phyloP scores from a whole-genome alignment of 2,888 invertebrate species.

The Bembecia ichneumoniformis region DNA sequence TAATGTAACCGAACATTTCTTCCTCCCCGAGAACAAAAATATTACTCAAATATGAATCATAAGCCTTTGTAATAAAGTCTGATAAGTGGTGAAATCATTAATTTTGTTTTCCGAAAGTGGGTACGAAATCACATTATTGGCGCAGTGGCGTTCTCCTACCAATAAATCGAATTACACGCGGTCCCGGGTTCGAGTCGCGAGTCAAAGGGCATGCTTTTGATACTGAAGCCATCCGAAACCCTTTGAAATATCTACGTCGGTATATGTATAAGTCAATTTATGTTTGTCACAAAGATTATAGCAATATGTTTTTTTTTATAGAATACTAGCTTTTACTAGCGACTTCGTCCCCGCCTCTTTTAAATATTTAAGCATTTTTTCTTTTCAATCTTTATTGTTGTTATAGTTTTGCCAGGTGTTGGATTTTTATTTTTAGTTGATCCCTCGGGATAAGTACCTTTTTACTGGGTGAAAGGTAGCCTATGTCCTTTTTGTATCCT shows the following conservation, averaged over 20 bases:
- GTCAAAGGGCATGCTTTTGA: conserved; percentile 30
- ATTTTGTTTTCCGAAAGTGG: conserved; percentile 4
- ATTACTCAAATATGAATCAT: background rate
- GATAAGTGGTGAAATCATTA: background rate
- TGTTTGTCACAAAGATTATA: too few relatives aligned
- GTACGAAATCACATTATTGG: conserved; percentile 25
- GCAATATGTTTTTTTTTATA: too few relatives aligned
- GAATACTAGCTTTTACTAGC: too few relatives aligned
- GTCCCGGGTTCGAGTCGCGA: conserved; percentile 33
- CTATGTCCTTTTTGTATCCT: too few relatives aligned
- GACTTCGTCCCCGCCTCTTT: too few relatives aligned
- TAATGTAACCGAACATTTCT: background rate
- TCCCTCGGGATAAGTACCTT: too few relatives aligned
- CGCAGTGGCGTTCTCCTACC: conserved; percentile 24
- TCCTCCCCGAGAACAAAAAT: background rate
- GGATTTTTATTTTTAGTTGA: too few relatives aligned
- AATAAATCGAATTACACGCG: conserved; percentile 44
- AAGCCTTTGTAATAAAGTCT: background rate
- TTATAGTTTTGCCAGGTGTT: too few relatives aligned
- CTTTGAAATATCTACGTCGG: conserved; percentile 22
- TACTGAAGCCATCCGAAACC: conserved; percentile 32
- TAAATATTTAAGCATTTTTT: too few relatives aligned
- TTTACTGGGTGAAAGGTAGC: too few relatives aligned
- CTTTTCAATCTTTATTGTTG: too few relatives aligned
- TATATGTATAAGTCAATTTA: background rate